Evolutionary conservation across 2,888 invertebrate species (phyloP), one percentile per base, ranked within the genome.

Genomic region (Lycaena phlaeas): DNA sequence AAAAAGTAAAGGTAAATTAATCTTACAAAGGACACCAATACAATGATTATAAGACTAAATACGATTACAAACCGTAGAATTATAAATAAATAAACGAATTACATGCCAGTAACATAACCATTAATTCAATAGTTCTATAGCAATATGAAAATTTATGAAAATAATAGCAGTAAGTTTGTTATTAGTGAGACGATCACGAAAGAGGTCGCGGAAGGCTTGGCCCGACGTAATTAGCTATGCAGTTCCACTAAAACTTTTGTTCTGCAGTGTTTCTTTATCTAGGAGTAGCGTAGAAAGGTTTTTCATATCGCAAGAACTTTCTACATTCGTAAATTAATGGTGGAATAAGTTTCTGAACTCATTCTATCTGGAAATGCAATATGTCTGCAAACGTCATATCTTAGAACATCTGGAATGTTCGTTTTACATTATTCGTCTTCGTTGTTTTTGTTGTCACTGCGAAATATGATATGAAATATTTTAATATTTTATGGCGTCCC

Each of bases 121-220:
- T n/a, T n/a, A n/a, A n/a, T n/a, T n/a, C n/a, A n/a, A n/a, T n/a
- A n/a, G n/a, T n/a, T n/a, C n/a, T n/a, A n/a, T n/a, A n/a, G n/a
- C n/a, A n/a, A n/a, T n/a, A n/a, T n/a, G n/a, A n/a, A n/a, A 18
- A 18, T 38, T 18, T 38, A 29, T 28, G n/a, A 29, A 28, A 28
- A 45, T 48, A 51, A 50, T 50, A 50, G 50, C 50, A 45, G 41
- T 46, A 36, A 48, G 44, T 46, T 54, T 45, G 46, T 49, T 54
- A 51, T 54, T 53, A 53, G 49, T 46, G 42, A 50, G 47, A 48
- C 53, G 49, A 49, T 51, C 50, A 45, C 41, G 48, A 53, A 49
- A 47, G 51, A 45, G 54, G 54, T 52, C 54, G 46, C 48, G 40
- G 38, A 46, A 40, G 36, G 42, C 30, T 37, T 14, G 38, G 38